Conservation (phyloP, 2,113 vertebrate species). For the Ceuthmochares aereus region DNA sequence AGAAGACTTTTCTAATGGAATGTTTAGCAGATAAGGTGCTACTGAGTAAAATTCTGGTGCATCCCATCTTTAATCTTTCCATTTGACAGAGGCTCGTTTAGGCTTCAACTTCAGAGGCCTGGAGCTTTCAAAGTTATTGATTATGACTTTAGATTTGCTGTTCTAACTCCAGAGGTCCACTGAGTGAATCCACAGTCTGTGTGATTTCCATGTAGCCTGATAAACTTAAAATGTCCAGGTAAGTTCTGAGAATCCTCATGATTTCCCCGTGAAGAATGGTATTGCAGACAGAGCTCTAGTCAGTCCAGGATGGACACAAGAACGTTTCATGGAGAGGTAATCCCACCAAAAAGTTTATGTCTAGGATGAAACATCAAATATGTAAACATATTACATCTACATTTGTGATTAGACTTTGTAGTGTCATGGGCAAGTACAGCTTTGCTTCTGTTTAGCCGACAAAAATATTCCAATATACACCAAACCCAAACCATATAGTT, state of each 20-base stretch:
- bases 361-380: not conserved
- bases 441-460: not conserved
- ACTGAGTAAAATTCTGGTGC: not conserved
- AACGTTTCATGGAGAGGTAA: not conserved
- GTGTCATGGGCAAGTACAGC: not conserved
- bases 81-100: not conserved
- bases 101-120: not conserved
- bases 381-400: not conserved
- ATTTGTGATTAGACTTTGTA: not conserved
- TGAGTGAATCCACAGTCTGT: not conserved
- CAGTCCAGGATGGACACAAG: not conserved
- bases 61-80: not conserved
- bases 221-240: not conserved
- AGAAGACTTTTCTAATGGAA: not conserved
- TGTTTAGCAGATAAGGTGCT: not conserved
- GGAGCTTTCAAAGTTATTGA: not conserved
- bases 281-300: not conserved
- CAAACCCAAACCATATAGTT: not conserved
- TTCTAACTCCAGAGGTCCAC: not conserved
- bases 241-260: not conserved
- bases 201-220: not conserved
- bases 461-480: not conserved
- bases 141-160: not conserved
- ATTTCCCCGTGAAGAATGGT: not conserved
- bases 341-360: not conserved